phyloP scores from a whole-genome alignment of 1,140 invertebrate species.

The Nebria ingens region DNA sequence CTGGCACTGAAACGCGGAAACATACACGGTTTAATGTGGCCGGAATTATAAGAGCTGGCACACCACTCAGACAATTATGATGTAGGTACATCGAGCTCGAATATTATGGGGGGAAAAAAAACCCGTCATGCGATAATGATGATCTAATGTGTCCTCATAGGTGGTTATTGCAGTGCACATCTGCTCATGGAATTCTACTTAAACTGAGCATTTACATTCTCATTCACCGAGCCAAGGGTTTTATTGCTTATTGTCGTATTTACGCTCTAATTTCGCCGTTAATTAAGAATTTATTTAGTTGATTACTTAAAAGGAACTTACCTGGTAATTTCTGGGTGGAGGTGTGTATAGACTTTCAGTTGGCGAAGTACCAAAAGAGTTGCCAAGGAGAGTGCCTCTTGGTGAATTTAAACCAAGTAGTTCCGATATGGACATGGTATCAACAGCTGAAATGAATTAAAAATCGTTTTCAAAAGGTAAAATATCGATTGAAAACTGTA shows the following conservation, averaged over 20 bases:
- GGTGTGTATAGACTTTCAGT: constrained; percentile 23
- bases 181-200: background rate
- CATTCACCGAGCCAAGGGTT: too few relatives aligned
- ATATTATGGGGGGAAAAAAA: too few relatives aligned
- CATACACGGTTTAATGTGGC: background rate
- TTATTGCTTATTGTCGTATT: too few relatives aligned
- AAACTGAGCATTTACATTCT: too few relatives aligned
- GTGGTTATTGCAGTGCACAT: constrained; percentile 1
- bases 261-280: too few relatives aligned
- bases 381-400: constrained; percentile 37
- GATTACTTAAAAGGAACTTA: constrained; percentile 26
- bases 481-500: background rate
- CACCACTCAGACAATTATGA: background rate
- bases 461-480: background rate
- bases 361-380: constrained; percentile 23
- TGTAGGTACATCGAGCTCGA: too few relatives aligned
- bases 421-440: constrained; percentile 40
- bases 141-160: too few relatives aligned
- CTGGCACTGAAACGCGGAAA: background rate
- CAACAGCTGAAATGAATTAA: constrained; percentile 23
- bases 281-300: too few relatives aligned
- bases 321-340: constrained; percentile 29
- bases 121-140: too few relatives aligned
- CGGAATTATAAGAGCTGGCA: constrained; percentile 1
- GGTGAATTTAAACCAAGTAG: constrained; percentile 41